Evolutionary conservation across 2,113 vertebrate species (phyloP).

Genomic region (Toxotes jaculatrix): DNA sequence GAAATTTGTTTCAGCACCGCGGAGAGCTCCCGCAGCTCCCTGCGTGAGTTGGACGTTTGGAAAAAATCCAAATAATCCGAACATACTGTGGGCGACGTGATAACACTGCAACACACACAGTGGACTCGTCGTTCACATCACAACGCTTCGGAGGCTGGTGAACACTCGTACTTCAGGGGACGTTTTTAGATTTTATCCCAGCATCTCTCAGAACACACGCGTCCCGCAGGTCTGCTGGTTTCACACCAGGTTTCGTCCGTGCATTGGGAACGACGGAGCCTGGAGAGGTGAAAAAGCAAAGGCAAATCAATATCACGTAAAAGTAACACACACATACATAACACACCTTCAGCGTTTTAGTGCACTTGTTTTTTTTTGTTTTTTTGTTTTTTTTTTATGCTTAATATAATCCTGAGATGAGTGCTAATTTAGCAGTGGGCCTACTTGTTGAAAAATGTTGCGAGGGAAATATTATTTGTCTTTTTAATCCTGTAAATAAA

Average conservation of each 20-base stretch:
- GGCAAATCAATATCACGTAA: background rate
- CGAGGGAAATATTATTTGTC: background rate
- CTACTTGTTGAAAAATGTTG: conserved; percentile 17
- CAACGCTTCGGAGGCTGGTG: background rate
- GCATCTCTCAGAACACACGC: background rate
- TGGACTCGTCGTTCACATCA: background rate
- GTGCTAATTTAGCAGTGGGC: background rate
- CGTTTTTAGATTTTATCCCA: background rate
- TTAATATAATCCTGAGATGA: background rate
- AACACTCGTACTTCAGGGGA: background rate
- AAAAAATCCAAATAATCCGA: background rate
- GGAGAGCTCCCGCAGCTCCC: conserved; percentile 47
- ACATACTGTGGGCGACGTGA: background rate
- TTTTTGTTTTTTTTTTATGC: background rate
- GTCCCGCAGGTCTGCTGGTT: background rate
- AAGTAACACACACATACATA: background rate
- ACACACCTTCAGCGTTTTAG: background rate
- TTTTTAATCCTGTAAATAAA: background rate
- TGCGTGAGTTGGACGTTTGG: background rate
- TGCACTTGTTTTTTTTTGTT: background rate
- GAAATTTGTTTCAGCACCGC: conserved; percentile 45
- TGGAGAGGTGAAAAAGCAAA: background rate
- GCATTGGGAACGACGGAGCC: background rate
- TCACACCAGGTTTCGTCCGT: background rate
- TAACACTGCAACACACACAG: background rate